These are phyloP conservation scores for Garra rufa DNA, from an alignment of 2,113 vertebrate genomes.

Conservation along the genomic window DNA sequence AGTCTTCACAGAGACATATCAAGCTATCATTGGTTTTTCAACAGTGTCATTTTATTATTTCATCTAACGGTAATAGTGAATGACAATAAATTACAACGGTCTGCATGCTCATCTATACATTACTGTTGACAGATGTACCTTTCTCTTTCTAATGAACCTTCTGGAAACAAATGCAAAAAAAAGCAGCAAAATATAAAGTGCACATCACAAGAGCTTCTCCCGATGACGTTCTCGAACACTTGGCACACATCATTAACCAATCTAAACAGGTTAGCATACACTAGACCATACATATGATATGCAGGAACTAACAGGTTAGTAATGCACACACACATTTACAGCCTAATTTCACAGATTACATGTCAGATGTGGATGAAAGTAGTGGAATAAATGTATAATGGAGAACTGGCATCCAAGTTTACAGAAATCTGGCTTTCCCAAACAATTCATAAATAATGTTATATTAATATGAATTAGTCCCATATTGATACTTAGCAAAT, in stretches of 20 bases:
- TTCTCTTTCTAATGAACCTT: conserved; percentile 6
- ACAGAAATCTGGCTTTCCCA: background rate
- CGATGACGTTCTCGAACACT: conserved; percentile 30
- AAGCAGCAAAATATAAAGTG: conserved; percentile 55
- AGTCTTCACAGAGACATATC: background rate
- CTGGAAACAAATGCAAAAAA: background rate
- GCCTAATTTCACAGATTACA: background rate
- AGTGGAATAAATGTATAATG: background rate
- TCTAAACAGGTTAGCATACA: conserved; percentile 9
- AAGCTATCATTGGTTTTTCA: background rate
- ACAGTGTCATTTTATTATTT: conserved; percentile 42
- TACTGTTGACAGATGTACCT: background rate
- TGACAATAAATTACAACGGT: conserved; percentile 20
- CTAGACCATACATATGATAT: background rate
- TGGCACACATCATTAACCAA: conserved; percentile 41
- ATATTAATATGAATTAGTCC: background rate
- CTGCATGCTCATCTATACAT: conserved; percentile 46
- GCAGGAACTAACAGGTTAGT: background rate
- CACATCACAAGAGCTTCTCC: conserved; percentile 33
- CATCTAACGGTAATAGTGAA: conserved; percentile 19
- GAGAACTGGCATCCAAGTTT: background rate
- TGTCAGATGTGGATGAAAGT: background rate
- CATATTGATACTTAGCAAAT: background rate
- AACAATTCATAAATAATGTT: background rate
- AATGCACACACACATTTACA: background rate